Base-by-base conservation (phyloP, 2,888 invertebrate genomes). In the Pandemis heparana region DNA sequence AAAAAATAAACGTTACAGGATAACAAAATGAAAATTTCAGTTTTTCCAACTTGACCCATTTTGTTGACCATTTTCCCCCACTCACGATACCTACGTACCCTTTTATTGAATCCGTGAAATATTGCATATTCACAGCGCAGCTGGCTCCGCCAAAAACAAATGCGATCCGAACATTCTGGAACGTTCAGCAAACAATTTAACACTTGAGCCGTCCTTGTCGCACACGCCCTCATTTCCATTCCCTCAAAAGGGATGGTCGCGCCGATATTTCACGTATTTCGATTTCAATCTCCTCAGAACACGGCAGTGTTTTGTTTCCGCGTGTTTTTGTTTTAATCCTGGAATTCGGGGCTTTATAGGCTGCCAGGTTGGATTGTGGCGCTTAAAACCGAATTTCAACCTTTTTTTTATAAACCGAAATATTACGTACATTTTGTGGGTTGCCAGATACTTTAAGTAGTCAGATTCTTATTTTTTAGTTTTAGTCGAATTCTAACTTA, bases 111-210 rank as follows among this genome's bases (percentile, higher is more conserved):
- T 78, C 77, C 75, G 80, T 86, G 86, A 89, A 89, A 89, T 89
- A 90, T 90, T 88, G 87, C 87, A 88, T 88, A 88, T 89, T 86
- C 86, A 85, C 83, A 82, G 78, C 79, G 79, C 86, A 87, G 85
- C 84, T 85, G 88, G 83, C 80, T 38, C 32, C 77, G 78, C 77
- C 60, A 78, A 82, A 83, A 84, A 84, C 80, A 79, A 76, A 78
- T 77, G 46, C 51, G 16, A 18, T 62, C 51, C 48, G 61, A 72
- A 46, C 68, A 71, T 69, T 71, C 72, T 71, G 64, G 16, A 60
- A 51, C 60, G 48, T 62, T 66, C 70, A 18, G 53, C 53, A 62
- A 63, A 63, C 62, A 70, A 70, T 53, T 39, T 69, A 39, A 63
- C 62, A 63, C 70, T 70, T 41, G 16, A 32, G 41, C 70, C 63